Conservation (phyloP, 2,888 invertebrate genomes). For the Malachius bipustulatus region DNA sequence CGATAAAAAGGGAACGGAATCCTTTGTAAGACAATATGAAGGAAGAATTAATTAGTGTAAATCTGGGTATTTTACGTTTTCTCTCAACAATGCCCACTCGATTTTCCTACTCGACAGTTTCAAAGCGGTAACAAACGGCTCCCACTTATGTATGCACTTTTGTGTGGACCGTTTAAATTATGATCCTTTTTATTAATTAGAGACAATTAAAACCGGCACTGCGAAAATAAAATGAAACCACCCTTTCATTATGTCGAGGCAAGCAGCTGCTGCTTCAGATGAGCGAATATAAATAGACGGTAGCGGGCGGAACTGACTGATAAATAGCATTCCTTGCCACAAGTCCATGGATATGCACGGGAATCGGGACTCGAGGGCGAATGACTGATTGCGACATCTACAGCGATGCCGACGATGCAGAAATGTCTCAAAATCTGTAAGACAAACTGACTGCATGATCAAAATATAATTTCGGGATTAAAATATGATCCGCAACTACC, state of each 20-base stretch:
- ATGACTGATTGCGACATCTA: slow-evolving; percentile 26
- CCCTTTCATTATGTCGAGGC: slow-evolving; percentile 22
- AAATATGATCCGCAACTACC: too few relatives aligned
- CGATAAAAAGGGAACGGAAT: too few relatives aligned
- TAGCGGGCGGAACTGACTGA: slow-evolving; percentile 20
- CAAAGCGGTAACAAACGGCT: slow-evolving; percentile 17
- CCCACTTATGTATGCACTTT: slow-evolving; percentile 18
- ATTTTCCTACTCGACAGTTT: slow-evolving; percentile 17
- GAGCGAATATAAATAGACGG: slow-evolving; percentile 21
- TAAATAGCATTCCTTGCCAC: slow-evolving; percentile 26
- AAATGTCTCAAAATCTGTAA: too few relatives aligned
- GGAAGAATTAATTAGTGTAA: slow-evolving; percentile 21
- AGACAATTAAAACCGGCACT: slow-evolving; percentile 21
- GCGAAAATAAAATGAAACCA: slow-evolving; percentile 22
- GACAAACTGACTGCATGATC: too few relatives aligned
- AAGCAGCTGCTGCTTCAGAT: slow-evolving; percentile 23
- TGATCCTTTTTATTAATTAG: slow-evolving; percentile 23
- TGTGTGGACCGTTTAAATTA: slow-evolving; percentile 14
- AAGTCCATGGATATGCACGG: slow-evolving; percentile 22
- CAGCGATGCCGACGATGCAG: too few relatives aligned
- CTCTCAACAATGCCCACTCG: slow-evolving; percentile 15
- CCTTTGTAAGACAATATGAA: too few relatives aligned
- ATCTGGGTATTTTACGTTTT: slow-evolving; percentile 15
- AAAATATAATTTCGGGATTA: too few relatives aligned
- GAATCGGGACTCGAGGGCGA: slow-evolving; percentile 22